Percentiles rank a stretch among this genome's conserved stretches.
Conservation (phyloP, 2,113 vertebrate genomes). For the Hippolais icterina region DNA sequence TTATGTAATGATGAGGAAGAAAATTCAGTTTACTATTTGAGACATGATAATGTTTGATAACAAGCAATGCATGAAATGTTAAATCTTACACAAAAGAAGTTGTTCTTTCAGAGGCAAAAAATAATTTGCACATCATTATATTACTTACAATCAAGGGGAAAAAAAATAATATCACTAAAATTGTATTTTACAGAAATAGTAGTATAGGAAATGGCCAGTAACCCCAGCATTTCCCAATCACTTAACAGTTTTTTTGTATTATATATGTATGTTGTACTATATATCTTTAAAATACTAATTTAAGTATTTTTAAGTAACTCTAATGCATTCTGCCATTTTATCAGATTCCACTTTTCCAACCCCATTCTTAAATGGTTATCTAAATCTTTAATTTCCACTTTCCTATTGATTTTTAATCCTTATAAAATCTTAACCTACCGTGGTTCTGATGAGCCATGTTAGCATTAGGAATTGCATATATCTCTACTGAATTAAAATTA, state of each 20-base stretch:
- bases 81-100: background rate
- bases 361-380: background rate
- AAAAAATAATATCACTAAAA: background rate
- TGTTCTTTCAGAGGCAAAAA: conserved; percentile 4
- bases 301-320: background rate
- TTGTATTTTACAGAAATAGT: background rate
- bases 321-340: background rate
- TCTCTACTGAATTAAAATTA: background rate
- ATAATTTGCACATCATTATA: conserved; percentile 1
- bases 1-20: background rate
- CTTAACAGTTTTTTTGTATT: background rate
- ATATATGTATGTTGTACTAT: background rate
- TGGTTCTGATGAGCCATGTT: background rate
- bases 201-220: background rate
- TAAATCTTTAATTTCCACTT: background rate
- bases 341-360: background rate
- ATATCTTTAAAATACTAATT: background rate
- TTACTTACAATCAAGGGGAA: background rate
- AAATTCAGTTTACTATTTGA: background rate
- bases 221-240: background rate
- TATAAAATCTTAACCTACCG: background rate
- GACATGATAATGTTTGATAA: background rate
- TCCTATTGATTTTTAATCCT: background rate
- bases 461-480: background rate
- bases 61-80: background rate